Evolutionary conservation across 2,888 invertebrate genomes (phyloP).

Genomic region (Perizoma flavofasciatum): DNA sequence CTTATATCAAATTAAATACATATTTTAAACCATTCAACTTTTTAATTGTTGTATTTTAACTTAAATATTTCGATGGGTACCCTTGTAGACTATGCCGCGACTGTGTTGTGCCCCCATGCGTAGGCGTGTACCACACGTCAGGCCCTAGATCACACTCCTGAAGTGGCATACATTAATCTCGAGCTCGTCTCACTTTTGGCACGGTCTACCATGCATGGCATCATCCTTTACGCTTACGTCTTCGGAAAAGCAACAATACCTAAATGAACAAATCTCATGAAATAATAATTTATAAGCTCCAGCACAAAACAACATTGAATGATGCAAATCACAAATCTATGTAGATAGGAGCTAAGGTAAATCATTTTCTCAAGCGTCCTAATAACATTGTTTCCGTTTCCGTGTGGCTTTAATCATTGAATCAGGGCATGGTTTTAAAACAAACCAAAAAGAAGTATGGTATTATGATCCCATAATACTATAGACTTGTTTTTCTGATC

Average conservation of each 20-base stretch:
- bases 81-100: background rate
- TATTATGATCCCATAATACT: no score
- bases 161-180: conserved; percentile 1
- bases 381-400: background rate
- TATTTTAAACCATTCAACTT: no score
- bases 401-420: background rate
- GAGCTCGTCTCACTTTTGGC: conserved; percentile 2
- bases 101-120: background rate
- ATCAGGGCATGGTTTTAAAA: background rate
- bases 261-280: background rate
- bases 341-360: conserved; percentile 3
- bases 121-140: background rate
- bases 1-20: no score
- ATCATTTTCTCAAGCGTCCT: background rate
- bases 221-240: conserved; percentile 16
- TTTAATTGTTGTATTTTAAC: no score
- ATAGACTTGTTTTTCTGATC: no score
- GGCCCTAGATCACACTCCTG: background rate
- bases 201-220: conserved; percentile 12
- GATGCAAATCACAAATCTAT: conserved; percentile 12
- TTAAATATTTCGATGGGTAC: no score
- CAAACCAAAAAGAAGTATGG: no score
- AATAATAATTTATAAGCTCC: conserved; percentile 4
- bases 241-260: background rate
- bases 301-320: conserved; percentile 13